Evolutionary conservation across 2,888 invertebrate genomes (phyloP).

Genomic region (Myathropa florea): DNA sequence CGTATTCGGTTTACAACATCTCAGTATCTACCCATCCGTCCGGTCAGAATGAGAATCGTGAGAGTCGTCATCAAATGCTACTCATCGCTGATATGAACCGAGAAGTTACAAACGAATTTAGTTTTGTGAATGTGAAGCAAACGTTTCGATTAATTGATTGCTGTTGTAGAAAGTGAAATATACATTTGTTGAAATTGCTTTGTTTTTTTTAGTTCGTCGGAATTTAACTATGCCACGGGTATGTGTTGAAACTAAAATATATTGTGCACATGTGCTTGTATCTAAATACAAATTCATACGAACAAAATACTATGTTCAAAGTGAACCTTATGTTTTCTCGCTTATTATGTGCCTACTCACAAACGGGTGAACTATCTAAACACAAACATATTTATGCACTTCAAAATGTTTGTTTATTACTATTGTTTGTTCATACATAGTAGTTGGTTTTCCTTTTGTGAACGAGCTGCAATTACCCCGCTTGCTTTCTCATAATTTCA

Average conservation of each 20-base stretch:
- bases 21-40: constrained; percentile 60
- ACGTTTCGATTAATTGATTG: not conserved
- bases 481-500: not conserved
- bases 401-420: not conserved
- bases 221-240: constrained; percentile 73
- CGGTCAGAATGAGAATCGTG: constrained; percentile 49
- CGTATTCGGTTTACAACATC: constrained; percentile 45
- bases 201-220: not conserved
- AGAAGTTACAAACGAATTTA: constrained; percentile 20
- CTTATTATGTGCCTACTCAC: not conserved
- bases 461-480: not conserved
- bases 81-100: constrained; percentile 45
- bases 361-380: not conserved
- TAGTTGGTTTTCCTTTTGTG: not conserved
- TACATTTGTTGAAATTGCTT: not conserved
- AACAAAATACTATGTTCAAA: not conserved
- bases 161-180: constrained; percentile 7
- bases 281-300: not conserved
- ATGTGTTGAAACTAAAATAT: constrained; percentile 56
- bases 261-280: not conserved
- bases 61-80: constrained; percentile 2
- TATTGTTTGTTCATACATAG: not conserved
- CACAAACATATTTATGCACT: not conserved
- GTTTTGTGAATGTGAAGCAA: constrained; percentile 12
- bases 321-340: not conserved